phyloP scores from a whole-genome alignment of 1,140 invertebrate species.

The Platyura marginata region DNA sequence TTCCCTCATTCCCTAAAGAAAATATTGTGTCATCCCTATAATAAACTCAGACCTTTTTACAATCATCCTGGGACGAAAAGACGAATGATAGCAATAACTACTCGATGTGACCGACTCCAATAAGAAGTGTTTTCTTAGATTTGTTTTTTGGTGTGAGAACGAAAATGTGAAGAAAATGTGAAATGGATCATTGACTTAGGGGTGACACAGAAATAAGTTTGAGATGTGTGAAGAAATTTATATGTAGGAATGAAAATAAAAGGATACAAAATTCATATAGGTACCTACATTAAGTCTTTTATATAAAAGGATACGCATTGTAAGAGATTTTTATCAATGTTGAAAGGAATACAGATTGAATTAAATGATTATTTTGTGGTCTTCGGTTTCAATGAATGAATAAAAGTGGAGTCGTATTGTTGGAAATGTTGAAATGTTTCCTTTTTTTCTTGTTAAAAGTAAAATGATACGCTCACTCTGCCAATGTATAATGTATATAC shows the following conservation, averaged over 20 bases:
- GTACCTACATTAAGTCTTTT: background rate
- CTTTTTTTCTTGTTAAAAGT: too few species aligned
- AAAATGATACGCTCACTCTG: too few species aligned
- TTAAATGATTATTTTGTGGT: background rate
- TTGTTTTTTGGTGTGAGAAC: background rate
- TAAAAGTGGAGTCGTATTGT: background rate
- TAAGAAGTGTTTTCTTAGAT: background rate
- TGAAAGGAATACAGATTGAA: background rate
- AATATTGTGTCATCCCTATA: background rate
- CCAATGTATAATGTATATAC: too few species aligned
- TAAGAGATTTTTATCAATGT: background rate
- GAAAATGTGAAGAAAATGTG: background rate
- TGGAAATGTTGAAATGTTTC: too few species aligned
- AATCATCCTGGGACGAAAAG: background rate
- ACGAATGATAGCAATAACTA: background rate
- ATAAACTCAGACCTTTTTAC: background rate
- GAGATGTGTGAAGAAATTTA: background rate
- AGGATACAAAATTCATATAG: background rate
- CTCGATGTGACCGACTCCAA: background rate
- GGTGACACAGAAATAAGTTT: background rate
- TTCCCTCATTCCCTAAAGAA: too few species aligned
- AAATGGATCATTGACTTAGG: background rate
- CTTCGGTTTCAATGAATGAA: background rate
- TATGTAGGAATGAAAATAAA: background rate
- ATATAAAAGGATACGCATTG: background rate